Conservation (phyloP, 2,888 invertebrate genomes). For the Callyntrura guangdongensis region DNA sequence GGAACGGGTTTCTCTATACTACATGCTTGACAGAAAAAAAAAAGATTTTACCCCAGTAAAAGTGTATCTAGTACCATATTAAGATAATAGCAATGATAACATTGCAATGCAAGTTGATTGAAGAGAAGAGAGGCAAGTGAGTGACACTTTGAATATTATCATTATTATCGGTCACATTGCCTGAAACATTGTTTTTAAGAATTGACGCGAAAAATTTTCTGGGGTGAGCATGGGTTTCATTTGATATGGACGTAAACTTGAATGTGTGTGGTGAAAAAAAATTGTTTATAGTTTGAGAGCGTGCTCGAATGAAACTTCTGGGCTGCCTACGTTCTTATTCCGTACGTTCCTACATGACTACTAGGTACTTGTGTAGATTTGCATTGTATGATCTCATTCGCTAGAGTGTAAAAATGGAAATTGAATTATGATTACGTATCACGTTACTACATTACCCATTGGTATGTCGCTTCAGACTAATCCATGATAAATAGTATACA, state of each 20-base stretch:
- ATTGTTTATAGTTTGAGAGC: no score
- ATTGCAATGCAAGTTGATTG: not conserved
- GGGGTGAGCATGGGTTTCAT: not conserved
- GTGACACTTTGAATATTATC: not conserved
- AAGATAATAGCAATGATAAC: not conserved
- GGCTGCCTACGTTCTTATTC: no score
- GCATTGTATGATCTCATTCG: no score
- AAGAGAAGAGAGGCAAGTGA: not conserved
- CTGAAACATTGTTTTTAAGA: not conserved
- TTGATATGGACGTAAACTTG: not conserved
- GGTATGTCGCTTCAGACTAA: no score
- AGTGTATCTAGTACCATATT: not conserved
- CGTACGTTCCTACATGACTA: no score
- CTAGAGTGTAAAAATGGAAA: no score
- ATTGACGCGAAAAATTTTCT: not conserved
- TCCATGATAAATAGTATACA: no score
- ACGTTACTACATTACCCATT: no score
- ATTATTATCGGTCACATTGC: not conserved
- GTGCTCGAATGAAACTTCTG: no score
- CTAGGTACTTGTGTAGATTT: no score
- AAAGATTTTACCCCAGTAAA: not conserved
- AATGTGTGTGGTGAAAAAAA: no score
- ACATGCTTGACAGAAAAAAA: slow-evolving; percentile 1
- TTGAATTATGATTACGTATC: no score
- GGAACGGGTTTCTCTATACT: slow-evolving; percentile 44